A percentile compares a stretch with the other conserved stretches of the same genome.
phyloP scores from a whole-genome alignment of 2,113 vertebrate genomes.

The Colinus virginianus region DNA sequence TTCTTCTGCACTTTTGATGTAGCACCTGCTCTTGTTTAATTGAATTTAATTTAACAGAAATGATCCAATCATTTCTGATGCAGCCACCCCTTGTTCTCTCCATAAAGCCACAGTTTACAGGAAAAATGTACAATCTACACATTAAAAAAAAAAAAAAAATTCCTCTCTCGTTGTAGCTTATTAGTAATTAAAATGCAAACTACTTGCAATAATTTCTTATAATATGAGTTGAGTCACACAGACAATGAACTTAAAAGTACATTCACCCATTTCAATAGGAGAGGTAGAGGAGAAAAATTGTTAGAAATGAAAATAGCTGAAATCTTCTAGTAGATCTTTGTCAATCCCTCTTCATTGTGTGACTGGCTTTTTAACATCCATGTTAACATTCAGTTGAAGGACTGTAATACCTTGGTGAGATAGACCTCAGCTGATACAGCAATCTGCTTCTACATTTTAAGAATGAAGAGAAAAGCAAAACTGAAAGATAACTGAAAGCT shows the following conservation, averaged over 20 bases:
- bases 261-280: not conserved
- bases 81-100: not conserved
- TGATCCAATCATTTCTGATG: conserved; percentile 7
- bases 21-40: conserved; percentile 45
- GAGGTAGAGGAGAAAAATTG: not conserved
- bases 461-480: not conserved
- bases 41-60: conserved; percentile 48
- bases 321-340: not conserved
- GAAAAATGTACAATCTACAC: not conserved
- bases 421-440: not conserved
- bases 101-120: not conserved
- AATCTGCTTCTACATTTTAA: not conserved
- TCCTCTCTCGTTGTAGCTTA: not conserved
- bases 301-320: fast-evolving
- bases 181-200: not conserved
- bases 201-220: not conserved
- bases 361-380: not conserved
- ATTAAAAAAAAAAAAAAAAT: not conserved
- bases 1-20: conserved; percentile 31
- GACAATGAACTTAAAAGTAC: not conserved
- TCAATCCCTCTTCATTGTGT: fast-evolving
- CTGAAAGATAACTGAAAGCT: not conserved
- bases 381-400: not conserved
- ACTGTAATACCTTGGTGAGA: not conserved
- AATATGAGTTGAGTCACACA: not conserved